Percentiles rank a stretch among this genome's conserved stretches.
Evolutionary conservation across 2,113 vertebrate species (phyloP).

Genomic region (Amphiprion ocellaris): DNA sequence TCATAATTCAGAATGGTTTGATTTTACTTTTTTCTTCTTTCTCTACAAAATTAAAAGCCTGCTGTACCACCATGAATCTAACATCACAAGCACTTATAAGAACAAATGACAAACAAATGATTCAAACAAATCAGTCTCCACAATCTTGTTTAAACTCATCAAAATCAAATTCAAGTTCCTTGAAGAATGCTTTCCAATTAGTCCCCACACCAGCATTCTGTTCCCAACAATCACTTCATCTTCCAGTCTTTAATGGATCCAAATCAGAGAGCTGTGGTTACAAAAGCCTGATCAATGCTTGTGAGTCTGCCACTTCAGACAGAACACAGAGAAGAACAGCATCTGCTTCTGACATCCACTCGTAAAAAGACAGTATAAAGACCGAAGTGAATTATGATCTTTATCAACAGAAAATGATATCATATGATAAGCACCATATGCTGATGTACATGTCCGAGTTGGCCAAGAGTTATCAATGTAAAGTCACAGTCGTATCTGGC

Average conservation of each 20-base stretch:
- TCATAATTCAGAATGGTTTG: too few species aligned
- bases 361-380: neutral
- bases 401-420: neutral
- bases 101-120: neutral
- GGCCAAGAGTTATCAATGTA: too few species aligned
- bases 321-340: neutral
- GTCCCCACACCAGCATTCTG: neutral
- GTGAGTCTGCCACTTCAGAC: neutral
- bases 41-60: too few species aligned
- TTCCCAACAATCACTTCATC: neutral
- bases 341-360: constrained; percentile 2
- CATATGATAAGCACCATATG: too few species aligned
- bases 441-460: too few species aligned
- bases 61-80: too few species aligned
- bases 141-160: neutral
- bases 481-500: too few species aligned
- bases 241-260: neutral
- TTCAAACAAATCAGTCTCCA: neutral
- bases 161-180: neutral
- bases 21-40: too few species aligned
- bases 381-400: neutral
- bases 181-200: neutral
- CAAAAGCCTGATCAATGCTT: constrained; percentile 1
- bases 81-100: too few species aligned
- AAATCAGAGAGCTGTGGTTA: neutral